phyloP scores from a whole-genome alignment of 2,113 vertebrate genomes.

The Syrmaticus mikado region DNA sequence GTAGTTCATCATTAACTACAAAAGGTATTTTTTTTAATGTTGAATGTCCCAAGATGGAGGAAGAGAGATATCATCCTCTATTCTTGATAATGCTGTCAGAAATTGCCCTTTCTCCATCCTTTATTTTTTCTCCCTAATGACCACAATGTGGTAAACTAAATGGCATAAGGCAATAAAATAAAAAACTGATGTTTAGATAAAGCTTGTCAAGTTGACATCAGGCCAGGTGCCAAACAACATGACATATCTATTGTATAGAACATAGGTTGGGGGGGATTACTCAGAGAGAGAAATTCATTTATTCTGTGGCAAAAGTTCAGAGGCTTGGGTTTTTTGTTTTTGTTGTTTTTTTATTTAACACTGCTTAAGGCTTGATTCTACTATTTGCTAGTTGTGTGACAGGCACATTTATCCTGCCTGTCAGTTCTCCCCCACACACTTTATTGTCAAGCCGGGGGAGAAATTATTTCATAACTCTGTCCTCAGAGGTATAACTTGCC shows the following conservation, averaged over 20 bases:
- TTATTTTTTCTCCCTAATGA: background rate
- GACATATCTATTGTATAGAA: background rate
- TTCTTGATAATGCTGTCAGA: background rate
- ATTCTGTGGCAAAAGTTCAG: slow-evolving; percentile 29
- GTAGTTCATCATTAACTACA: background rate
- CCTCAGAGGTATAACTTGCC: slow-evolving; percentile 57
- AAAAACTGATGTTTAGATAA: background rate
- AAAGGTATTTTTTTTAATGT: background rate
- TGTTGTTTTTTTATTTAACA: slow-evolving; percentile 32
- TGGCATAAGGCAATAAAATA: background rate
- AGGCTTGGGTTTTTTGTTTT: slow-evolving; percentile 1
- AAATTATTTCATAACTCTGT: slow-evolving; percentile 71
- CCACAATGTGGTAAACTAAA: background rate
- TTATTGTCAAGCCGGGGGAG: slow-evolving; percentile 57
- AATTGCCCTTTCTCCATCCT: background rate
- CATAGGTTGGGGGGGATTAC: background rate
- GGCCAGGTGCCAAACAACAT: background rate
- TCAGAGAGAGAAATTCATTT: slow-evolving; percentile 15
- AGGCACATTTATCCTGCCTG: slow-evolving; percentile 61
- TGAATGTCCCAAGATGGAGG: background rate
- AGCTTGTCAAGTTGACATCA: slow-evolving; percentile 4
- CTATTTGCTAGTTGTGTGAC: slow-evolving; percentile 29
- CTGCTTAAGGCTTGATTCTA: slow-evolving; percentile 57
- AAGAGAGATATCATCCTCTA: background rate
- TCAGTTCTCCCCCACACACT: slow-evolving; percentile 17